These are phyloP conservation scores for Pomatorhinus ruficollis DNA, from an alignment of 2,113 vertebrate species.

Conservation along the genomic window DNA sequence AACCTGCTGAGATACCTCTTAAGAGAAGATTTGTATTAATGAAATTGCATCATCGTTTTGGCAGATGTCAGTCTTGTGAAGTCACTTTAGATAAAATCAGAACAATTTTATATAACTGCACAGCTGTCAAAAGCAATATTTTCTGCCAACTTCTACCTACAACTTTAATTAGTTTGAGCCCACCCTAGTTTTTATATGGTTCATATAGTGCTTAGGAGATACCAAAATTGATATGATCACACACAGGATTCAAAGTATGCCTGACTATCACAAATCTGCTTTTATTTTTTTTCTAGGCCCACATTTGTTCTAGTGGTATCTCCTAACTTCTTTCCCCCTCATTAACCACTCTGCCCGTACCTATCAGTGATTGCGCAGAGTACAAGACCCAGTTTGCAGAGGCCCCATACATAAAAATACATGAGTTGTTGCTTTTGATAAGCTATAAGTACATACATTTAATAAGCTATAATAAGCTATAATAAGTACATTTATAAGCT, in stretches of 20 bases:
- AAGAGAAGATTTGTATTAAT: not conserved
- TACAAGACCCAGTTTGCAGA: not conserved
- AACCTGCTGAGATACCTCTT: not conserved
- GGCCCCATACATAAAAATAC: fast-evolving
- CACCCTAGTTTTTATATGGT: not conserved
- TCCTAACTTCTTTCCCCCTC: not conserved
- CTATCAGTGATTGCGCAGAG: not conserved
- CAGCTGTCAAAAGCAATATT: not conserved
- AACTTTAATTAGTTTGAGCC: not conserved
- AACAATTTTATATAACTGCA: not conserved
- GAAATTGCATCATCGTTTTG: not conserved
- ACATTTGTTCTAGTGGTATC: not conserved
- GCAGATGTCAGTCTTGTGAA: not conserved
- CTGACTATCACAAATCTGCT: not conserved
- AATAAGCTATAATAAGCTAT: too few species aligned
- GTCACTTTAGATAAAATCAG: not conserved
- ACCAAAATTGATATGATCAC: not conserved
- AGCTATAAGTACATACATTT: too few species aligned
- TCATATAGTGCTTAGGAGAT: not conserved
- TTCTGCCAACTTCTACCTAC: not conserved
- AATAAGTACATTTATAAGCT: too few species aligned
- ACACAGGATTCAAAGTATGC: not conserved
- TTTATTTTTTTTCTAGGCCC: not conserved
- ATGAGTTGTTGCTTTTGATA: fast-evolving
- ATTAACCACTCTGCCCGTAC: not conserved